Conservation (phyloP, 2,888 invertebrate species). For the Tanaodytes sp. region DNA sequence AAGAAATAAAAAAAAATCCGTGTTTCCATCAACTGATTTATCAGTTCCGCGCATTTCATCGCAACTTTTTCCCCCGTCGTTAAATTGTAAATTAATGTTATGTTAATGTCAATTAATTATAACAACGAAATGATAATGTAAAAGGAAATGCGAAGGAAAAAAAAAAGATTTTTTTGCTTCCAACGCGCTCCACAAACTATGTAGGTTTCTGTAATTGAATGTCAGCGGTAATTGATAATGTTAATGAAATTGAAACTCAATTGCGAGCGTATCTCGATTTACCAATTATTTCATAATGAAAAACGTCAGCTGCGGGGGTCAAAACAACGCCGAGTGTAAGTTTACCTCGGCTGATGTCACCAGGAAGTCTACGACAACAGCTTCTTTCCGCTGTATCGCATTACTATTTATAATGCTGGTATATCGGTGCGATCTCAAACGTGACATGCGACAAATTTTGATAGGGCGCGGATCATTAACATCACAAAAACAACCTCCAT, state of each 20-base stretch:
- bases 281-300: conserved; percentile 29
- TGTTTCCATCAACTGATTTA: too few relatives aligned
- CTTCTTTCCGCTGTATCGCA: conserved; percentile 51
- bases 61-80: too few relatives aligned
- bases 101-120: too few relatives aligned
- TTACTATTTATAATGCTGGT: conserved; percentile 45
- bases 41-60: too few relatives aligned
- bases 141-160: too few relatives aligned
- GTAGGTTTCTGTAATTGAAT: conserved; percentile 22
- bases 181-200: conserved; percentile 17
- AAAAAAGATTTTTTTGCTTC: neutral
- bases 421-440: conserved; percentile 32
- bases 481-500: neutral
- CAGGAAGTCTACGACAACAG: conserved; percentile 48
- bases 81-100: too few relatives aligned
- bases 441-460: conserved; percentile 45
- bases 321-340: conserved; percentile 25
- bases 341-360: conserved; percentile 38
- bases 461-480: conserved; percentile 14
- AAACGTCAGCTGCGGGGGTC: conserved; percentile 2
- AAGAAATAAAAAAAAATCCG: too few relatives aligned
- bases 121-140: too few relatives aligned
- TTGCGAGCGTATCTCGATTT: conserved; percentile 16
- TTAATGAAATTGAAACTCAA: conserved; percentile 19
- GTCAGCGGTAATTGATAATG: conserved; percentile 8